Conservation (phyloP, 2,888 invertebrate species). For the Listrodromus nycthemerus region DNA sequence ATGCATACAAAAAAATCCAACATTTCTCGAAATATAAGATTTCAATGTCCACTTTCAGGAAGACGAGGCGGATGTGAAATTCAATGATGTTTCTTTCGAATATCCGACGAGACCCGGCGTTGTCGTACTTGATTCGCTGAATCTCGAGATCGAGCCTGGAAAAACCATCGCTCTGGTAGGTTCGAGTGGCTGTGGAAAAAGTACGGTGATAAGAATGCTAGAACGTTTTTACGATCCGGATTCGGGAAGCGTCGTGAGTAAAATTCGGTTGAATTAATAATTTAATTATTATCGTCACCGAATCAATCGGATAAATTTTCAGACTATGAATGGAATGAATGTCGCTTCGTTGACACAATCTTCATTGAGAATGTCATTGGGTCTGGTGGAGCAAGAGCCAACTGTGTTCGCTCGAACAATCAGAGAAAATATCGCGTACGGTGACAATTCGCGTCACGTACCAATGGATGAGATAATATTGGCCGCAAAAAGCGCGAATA, state of each 20-base stretch:
- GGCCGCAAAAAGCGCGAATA: slow-evolving; percentile 85
- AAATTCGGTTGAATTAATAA: not conserved
- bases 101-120: slow-evolving; percentile 92
- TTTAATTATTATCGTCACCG: no score
- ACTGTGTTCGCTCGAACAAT: slow-evolving; percentile 87
- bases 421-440: slow-evolving; percentile 88
- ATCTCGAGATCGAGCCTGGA: slow-evolving; percentile 87
- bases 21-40: no score
- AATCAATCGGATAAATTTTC: slow-evolving; percentile 76
- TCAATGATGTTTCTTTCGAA: slow-evolving; percentile 89
- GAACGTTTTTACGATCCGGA: slow-evolving; percentile 94
- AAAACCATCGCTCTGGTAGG: slow-evolving; percentile 92
- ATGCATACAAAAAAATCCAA: no score
- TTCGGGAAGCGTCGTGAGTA: slow-evolving; percentile 87
- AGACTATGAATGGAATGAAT: slow-evolving; percentile 86
- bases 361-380: slow-evolving; percentile 85
- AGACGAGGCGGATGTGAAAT: slow-evolving; percentile 89
- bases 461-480: slow-evolving; percentile 85
- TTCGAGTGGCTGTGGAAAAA: slow-evolving; percentile 95
- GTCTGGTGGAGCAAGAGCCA: slow-evolving; percentile 88
- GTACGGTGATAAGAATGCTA: slow-evolving; percentile 93
- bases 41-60: slow-evolving; percentile 79
- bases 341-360: slow-evolving; percentile 85
- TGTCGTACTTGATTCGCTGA: slow-evolving; percentile 89
- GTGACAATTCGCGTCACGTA: slow-evolving; percentile 85